Conservation (phyloP, 2,888 invertebrate genomes). For the Drosophila robusta region DNA sequence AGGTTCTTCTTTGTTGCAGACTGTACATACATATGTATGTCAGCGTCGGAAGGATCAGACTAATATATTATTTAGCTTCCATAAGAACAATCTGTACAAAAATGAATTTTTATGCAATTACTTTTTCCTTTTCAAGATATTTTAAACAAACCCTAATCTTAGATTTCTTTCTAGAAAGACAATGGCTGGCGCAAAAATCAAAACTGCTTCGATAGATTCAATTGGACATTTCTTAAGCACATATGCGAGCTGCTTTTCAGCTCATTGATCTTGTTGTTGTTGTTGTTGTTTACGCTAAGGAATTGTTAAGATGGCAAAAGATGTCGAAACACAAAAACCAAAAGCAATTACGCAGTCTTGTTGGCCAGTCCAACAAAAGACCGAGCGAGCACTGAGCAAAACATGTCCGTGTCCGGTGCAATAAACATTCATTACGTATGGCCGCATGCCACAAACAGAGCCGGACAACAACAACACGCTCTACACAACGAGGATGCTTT, state of each 20-base stretch:
- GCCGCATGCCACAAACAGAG: slow-evolving; percentile 77
- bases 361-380: slow-evolving; percentile 65
- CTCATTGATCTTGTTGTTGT: neutral
- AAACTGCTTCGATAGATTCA: neutral
- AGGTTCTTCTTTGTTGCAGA: no score
- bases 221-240: neutral
- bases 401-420: slow-evolving; percentile 80
- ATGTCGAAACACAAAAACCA: slow-evolving; percentile 46
- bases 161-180: no score
- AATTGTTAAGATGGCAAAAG: slow-evolving; percentile 48
- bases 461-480: slow-evolving; percentile 44
- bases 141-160: no score
- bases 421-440: slow-evolving; percentile 79
- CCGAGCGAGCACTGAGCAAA: slow-evolving; percentile 51
- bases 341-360: slow-evolving; percentile 74
- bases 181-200: neutral
- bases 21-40: no score
- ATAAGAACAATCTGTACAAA: no score
- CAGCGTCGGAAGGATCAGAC: no score
- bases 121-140: no score
- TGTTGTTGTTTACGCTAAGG: slow-evolving; percentile 7
- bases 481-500: slow-evolving; percentile 41
- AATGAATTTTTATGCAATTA: no score
- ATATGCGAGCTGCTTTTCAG: neutral
- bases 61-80: no score